These are phyloP conservation scores for Thymelicus lineola DNA, from an alignment of 2,888 invertebrate species.

Conservation along the genomic window DNA sequence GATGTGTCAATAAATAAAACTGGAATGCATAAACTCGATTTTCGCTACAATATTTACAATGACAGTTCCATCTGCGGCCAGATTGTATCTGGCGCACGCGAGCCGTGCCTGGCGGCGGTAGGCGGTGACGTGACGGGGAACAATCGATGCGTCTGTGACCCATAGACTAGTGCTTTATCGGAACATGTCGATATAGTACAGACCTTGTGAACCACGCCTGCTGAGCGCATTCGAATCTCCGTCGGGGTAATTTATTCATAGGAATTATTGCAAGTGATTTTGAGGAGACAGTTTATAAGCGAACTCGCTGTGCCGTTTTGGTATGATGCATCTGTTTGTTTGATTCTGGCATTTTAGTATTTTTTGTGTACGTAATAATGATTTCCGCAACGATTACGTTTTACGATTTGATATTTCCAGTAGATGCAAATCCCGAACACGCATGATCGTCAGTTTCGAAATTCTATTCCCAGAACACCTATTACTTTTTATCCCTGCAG, in stretches of 20 bases:
- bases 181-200: not conserved
- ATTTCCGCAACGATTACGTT: no score
- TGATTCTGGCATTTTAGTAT: no score
- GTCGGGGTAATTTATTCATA: no score
- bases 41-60: conserved; percentile 11
- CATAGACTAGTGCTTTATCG: not conserved
- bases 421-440: no score
- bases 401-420: no score
- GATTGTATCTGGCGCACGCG: conserved; percentile 9
- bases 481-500: not conserved
- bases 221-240: no score
- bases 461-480: not conserved
- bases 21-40: conserved; percentile 9
- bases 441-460: not conserved
- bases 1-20: conserved; percentile 14
- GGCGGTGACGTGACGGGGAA: not conserved
- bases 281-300: no score
- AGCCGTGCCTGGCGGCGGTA: conserved; percentile 1
- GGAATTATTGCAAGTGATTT: no score
- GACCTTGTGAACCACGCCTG: not conserved
- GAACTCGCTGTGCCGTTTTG: no score
- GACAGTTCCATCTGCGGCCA: conserved; percentile 11
- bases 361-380: no score
- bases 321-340: no score
- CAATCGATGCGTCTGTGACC: conserved; percentile 5